Evolutionary conservation across 2,888 invertebrate genomes (phyloP).

Genomic region (Meganola albula): DNA sequence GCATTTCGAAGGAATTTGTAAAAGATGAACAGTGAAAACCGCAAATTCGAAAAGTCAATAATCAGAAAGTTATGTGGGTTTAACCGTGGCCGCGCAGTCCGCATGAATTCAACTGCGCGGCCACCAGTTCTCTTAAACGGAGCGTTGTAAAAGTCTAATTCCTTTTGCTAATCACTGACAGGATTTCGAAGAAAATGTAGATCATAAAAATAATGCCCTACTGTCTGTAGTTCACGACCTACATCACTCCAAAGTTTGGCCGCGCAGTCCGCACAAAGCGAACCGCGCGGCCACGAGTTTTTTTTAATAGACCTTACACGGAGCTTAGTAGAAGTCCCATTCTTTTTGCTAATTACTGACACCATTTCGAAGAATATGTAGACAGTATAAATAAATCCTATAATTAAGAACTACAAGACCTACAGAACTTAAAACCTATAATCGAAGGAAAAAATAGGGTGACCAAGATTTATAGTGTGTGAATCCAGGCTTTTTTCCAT

Average conservation of each 20-base stretch:
- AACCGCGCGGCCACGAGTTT: constrained; percentile 5
- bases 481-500: constrained; percentile 12
- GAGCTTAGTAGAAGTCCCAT: constrained; percentile 8
- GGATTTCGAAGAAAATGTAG: constrained; percentile 10
- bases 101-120: constrained; percentile 8
- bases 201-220: constrained; percentile 10
- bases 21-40: constrained; percentile 5
- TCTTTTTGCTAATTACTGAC: constrained; percentile 10
- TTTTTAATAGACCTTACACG: constrained; percentile 6
- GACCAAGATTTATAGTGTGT: constrained; percentile 12
- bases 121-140: constrained; percentile 9
- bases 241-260: constrained; percentile 11
- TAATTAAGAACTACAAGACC: constrained; percentile 9
- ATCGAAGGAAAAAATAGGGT: constrained; percentile 12
- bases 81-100: constrained; percentile 10
- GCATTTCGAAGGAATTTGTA: constrained; percentile 9
- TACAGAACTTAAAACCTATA: constrained; percentile 13
- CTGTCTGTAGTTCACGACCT: constrained; percentile 9
- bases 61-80: constrained; percentile 8
- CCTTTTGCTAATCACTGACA: constrained; percentile 9
- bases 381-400: constrained; percentile 10
- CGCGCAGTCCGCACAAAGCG: constrained; percentile 7
- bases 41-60: constrained; percentile 5
- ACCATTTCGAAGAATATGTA: constrained; percentile 9
- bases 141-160: constrained; percentile 10